A percentile compares a stretch with the other conserved stretches of the same genome.
phyloP scores from a whole-genome alignment of 23 tunicate species.

The Ciona savignyi region DNA sequence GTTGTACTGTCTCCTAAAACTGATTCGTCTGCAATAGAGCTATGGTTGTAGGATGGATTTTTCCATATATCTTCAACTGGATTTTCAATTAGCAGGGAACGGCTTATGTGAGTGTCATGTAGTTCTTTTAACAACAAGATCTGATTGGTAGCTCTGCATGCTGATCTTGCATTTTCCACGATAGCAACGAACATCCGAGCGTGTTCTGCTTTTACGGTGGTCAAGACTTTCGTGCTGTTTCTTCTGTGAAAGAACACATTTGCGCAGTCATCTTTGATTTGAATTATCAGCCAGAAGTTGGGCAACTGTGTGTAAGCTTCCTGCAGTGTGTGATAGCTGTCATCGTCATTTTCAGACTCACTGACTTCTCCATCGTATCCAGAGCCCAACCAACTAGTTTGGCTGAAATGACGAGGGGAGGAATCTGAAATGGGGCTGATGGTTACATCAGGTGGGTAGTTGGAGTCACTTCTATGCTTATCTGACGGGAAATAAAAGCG shows the following conservation, averaged over 20 bases:
- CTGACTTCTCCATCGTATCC: constrained; percentile 91
- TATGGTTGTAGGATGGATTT: too few relatives aligned
- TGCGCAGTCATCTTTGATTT: constrained; percentile 26
- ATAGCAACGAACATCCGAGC: too few relatives aligned
- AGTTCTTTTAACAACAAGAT: too few relatives aligned
- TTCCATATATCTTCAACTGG: too few relatives aligned
- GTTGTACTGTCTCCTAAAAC: too few relatives aligned
- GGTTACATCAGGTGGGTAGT: not conserved
- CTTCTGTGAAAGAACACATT: constrained; percentile 62
- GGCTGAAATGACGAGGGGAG: constrained; percentile 43
- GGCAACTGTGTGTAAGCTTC: constrained; percentile 60
- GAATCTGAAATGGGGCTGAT: constrained; percentile 55
- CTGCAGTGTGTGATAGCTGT: constrained; percentile 21
- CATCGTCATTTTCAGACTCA: constrained; percentile 52
- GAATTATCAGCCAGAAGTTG: constrained; percentile 66
- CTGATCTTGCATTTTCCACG: too few relatives aligned
- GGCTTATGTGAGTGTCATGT: too few relatives aligned
- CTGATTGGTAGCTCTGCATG: too few relatives aligned
- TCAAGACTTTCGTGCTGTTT: too few relatives aligned
- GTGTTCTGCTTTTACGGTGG: too few relatives aligned
- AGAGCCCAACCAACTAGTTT: constrained; percentile 70
- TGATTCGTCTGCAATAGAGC: too few relatives aligned
- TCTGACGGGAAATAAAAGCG: constrained; percentile 19
- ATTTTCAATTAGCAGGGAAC: too few relatives aligned
- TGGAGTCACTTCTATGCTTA: not conserved